Percentiles rank a stretch among this genome's conserved stretches.
These are phyloP conservation scores for Panthera leo DNA, from an alignment of 2,113 vertebrate species.

Conservation along the genomic window DNA sequence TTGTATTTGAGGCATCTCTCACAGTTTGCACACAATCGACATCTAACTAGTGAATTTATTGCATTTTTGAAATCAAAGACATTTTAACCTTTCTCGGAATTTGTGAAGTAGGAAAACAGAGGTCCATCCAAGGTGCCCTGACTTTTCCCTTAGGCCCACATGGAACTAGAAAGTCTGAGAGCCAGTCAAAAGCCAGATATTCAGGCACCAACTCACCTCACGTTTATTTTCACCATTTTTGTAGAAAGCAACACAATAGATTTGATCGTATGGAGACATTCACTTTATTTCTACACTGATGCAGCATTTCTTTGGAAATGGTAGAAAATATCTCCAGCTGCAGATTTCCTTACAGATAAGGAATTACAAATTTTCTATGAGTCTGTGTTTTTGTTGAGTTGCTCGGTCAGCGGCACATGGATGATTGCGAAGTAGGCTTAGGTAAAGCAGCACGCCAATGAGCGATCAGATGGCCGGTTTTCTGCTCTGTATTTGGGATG, in stretches of 20 bases:
- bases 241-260: background rate
- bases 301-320: background rate
- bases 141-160: background rate
- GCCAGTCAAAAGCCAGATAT: background rate
- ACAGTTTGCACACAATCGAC: background rate
- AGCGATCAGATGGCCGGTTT: background rate
- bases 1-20: background rate
- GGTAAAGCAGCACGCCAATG: background rate
- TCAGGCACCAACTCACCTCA: background rate
- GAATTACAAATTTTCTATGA: background rate
- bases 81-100: background rate
- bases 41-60: background rate
- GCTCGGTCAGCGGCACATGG: background rate
- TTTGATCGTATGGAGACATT: background rate
- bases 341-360: slow-evolving; percentile 30
- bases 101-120: background rate
- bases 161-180: background rate
- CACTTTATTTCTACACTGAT: background rate
- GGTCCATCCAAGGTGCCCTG: background rate
- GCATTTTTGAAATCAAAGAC: background rate
- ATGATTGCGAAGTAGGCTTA: slow-evolving; percentile 1
- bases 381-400: slow-evolving; percentile 32
- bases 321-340: slow-evolving; percentile 15
- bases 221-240: background rate
- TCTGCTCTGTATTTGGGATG: background rate